Evolutionary conservation across 1,140 invertebrate genomes (phyloP), one percentile per base, ranked within the genome.

Genomic region (Aphelenchoides besseyi): DNA sequence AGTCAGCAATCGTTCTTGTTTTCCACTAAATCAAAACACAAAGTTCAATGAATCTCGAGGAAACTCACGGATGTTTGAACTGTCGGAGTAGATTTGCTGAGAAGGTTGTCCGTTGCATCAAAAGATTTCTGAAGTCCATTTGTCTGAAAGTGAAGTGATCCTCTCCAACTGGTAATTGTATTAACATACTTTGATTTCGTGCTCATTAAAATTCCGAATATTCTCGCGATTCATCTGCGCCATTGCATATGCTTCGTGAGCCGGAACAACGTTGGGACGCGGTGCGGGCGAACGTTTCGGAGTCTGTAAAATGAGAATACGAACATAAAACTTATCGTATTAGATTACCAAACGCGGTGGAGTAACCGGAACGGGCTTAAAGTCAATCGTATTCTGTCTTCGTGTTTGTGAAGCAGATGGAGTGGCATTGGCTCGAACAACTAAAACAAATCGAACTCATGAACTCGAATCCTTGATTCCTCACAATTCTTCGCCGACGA

Each of bases 251-350:
- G 55, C 55, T 33, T 59, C 55, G 12, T 18, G 5, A 18, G 55
- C 55, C 5, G 55, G 55, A 28, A 59, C 55, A 33, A 59, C 55
- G 18, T 59, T 59, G 5, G 55, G 55, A 59, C 55, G 55, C 55
- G 41, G 41, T 23, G 18, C 55, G 55, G 55, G 5, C 18, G 55
- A 59, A 23, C 55, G 55, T 59, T 59, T 59, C 5, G 55, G 55
- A 5, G 55, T 59, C 18, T 28, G 55, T 5, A 23, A n/a, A 41
- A 41, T 8, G 37, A 8, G 37, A 41, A n/a, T 41, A 41, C 18
- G 18, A 59, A 59, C 5, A 59, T 59, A 8, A n/a, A 8, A 8
- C 37, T 8, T 5, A 5, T 5, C 55, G 18, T 8, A 8, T 59
- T 8, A 8, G 5, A 59, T 59, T 59, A 59, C 55, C 18, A 33